Base-by-base conservation (phyloP, 2,888 invertebrate genomes). In the Mythimna pallens region DNA sequence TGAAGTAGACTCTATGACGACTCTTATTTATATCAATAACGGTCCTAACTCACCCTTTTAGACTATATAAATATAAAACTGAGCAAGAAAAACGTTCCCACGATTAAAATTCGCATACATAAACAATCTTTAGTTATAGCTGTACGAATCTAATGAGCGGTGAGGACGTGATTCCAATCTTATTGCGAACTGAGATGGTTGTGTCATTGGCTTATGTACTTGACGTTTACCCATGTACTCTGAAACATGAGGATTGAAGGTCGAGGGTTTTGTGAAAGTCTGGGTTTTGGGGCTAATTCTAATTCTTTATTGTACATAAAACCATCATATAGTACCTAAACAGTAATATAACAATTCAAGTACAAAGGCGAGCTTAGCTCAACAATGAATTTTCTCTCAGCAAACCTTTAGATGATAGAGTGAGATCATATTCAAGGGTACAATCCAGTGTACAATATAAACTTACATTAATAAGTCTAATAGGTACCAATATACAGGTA, bases 161-260 rank as follows among this genome's bases (percentile, higher is more conserved):
- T 52, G 52, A 36, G 61, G 78, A 83, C 84, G 84, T 85, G 85
- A 82, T 85, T 84, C 68, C 80, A 80, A 82, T 85, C 80, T 83
- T 55, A 65, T 73, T 59, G 84, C 75, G 40, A 81, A 63, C 81
- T 65, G 59, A 76, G 73, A 84, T 30, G 79, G 58, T 84, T 78
- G 78, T 83, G 85, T 73, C 82, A 76, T 83, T 70, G 67, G 22
- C n/a, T 59, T 55, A 40, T 47, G 66, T 81, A 81, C 70, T 66
- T 55, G 22, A 43, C 57, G 75, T 65, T 65, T 65, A 62, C 47
- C 47, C 47, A 6, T 47, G 47, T 47, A 55, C 40, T 50, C 43
- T 25, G 68, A 20, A 55, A 12, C 43, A 17, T 54, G n/a, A n/a
- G 10, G 34, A 34, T 43, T 67, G 61, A 71, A 81, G 82, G 79